Evolutionary conservation across 2,888 invertebrate species (phyloP).

Genomic region (Rhingia campestris): DNA sequence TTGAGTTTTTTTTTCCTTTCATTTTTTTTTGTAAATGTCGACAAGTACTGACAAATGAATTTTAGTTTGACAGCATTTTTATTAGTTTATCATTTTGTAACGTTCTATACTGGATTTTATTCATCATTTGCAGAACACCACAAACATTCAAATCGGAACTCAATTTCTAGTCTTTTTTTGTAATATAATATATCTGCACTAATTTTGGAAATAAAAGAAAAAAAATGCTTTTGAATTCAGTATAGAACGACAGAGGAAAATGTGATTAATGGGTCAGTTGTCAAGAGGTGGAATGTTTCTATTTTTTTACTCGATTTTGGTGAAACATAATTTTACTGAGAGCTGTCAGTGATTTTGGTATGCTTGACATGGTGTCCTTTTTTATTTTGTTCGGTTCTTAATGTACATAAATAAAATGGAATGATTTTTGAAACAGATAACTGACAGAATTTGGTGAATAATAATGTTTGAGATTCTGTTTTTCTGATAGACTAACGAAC

Average conservation of each 20-base stretch:
- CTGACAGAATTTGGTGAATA: no score
- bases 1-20: conserved; percentile 28
- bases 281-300: background rate
- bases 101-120: conserved; percentile 71
- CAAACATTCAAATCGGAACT: conserved; percentile 67
- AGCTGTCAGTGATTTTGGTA: background rate
- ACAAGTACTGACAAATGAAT: conserved; percentile 8
- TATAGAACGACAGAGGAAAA: conserved; percentile 69
- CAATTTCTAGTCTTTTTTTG: conserved; percentile 39
- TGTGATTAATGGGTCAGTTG: conserved; percentile 68
- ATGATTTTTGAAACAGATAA: no score
- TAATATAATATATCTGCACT: conserved; percentile 10
- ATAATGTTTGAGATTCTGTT: no score
- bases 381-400: no score
- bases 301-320: background rate
- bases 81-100: conserved; percentile 32
- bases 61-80: conserved; percentile 24
- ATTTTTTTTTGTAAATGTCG: conserved; percentile 1
- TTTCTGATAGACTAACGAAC: no score
- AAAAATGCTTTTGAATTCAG: conserved; percentile 50
- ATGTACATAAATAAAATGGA: no score
- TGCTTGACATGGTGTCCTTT: conserved; percentile 9
- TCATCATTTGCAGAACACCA: conserved; percentile 70
- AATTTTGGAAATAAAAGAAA: conserved; percentile 22
- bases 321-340: background rate